Percentiles rank a stretch among this genome's conserved stretches.
phyloP scores from a whole-genome alignment of 2,113 vertebrate species.

The Trogon surrucura region DNA sequence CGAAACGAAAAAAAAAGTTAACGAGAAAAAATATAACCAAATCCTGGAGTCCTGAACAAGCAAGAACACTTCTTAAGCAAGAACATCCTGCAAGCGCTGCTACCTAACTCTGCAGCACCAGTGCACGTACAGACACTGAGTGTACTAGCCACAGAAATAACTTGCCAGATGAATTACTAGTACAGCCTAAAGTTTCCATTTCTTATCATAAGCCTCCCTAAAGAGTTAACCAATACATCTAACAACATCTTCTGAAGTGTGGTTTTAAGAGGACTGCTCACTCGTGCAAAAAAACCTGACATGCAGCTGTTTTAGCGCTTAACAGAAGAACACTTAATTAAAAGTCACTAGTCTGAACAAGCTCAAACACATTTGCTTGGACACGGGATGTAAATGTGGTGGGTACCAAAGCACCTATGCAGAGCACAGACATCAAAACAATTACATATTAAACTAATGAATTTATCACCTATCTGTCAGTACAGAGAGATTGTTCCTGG shows the following conservation, averaged over 20 bases:
- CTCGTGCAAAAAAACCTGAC: not conserved
- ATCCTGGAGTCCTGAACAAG: not conserved
- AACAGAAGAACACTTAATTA: conserved; percentile 26
- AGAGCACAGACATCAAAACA: conserved; percentile 14
- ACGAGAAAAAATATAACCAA: not conserved
- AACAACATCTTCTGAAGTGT: conserved; percentile 22
- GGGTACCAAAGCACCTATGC: not conserved
- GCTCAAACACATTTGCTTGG: conserved; percentile 35
- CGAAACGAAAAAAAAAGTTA: not conserved
- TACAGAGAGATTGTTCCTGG: not conserved
- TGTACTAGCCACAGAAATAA: not conserved
- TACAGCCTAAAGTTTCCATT: not conserved
- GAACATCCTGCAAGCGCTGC: not conserved
- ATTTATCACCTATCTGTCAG: conserved; percentile 22
- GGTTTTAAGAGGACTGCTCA: not conserved
- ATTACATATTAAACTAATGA: not conserved
- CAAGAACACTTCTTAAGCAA: not conserved
- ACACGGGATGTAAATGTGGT: conserved; percentile 11
- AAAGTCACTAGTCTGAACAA: conserved; percentile 41
- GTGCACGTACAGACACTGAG: not conserved
- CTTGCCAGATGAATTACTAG: not conserved
- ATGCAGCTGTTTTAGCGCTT: not conserved
- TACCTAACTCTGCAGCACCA: not conserved
- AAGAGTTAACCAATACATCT: conserved; percentile 40
- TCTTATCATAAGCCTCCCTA: not conserved